phyloP scores from a whole-genome alignment of 2,113 vertebrate species.

The Dromiciops gliroides region DNA sequence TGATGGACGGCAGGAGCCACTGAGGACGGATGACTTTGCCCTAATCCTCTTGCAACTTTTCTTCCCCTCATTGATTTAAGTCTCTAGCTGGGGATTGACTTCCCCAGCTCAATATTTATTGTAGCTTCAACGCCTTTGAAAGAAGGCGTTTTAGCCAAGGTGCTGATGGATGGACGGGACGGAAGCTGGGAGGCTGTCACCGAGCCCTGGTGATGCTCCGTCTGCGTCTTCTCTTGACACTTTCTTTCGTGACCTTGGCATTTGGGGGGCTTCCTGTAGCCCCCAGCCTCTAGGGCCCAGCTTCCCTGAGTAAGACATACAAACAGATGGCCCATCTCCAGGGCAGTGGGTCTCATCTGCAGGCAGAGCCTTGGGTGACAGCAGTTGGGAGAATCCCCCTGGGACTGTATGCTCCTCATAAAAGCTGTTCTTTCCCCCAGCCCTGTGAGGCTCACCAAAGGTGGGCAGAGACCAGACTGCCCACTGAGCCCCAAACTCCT shows the following conservation, averaged over 20 bases:
- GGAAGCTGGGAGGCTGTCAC: not conserved
- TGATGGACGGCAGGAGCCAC: not conserved
- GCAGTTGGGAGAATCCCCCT: not conserved
- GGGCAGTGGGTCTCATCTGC: not conserved
- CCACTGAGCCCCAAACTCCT: not conserved
- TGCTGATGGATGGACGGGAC: slow-evolving; percentile 55
- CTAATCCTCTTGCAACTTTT: slow-evolving; percentile 69
- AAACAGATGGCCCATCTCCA: no score
- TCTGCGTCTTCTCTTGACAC: not conserved
- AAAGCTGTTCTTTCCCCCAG: not conserved
- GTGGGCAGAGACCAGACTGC: not conserved
- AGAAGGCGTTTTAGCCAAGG: not conserved
- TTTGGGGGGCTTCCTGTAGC: not conserved
- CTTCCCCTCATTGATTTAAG: slow-evolving; percentile 45
- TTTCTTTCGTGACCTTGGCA: not conserved
- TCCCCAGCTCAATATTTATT: slow-evolving; percentile 72
- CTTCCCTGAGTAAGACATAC: no score
- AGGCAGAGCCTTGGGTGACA: not conserved
- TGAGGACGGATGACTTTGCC: slow-evolving; percentile 60
- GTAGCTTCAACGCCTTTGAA: slow-evolving; percentile 58
- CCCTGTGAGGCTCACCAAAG: not conserved
- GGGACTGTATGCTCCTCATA: not conserved
- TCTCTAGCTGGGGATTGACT: slow-evolving; percentile 68
- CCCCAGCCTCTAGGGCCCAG: no score
- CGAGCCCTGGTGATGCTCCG: rapidly evolving